Percentiles rank a stretch among this genome's conserved stretches.
phyloP scores from a whole-genome alignment of 1,140 invertebrate genomes.

The Drosophila setifemur region DNA sequence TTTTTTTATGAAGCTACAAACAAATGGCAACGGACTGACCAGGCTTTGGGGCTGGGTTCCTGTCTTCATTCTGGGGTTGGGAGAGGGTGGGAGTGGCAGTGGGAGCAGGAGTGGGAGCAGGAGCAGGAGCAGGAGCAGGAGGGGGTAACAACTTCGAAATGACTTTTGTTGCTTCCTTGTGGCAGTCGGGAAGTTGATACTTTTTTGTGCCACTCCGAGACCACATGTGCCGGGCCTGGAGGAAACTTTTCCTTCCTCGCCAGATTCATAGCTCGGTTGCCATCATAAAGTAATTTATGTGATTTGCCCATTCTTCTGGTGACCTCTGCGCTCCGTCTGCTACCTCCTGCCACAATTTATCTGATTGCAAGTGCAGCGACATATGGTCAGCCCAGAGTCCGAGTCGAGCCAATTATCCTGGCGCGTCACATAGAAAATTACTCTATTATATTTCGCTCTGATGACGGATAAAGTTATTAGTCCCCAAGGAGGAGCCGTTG shows the following conservation, averaged over 20 bases:
- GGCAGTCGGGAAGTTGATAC: slow-evolving; percentile 51
- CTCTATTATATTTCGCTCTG: slow-evolving; percentile 65
- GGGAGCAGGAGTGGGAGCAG: too few relatives aligned
- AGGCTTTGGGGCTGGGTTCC: slow-evolving; percentile 1
- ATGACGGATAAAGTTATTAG: slow-evolving; percentile 72
- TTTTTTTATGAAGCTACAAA: slow-evolving; percentile 64
- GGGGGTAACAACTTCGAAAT: slow-evolving; percentile 73
- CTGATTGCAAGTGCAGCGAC: slow-evolving; percentile 71
- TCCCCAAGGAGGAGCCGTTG: slow-evolving; percentile 26
- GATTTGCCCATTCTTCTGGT: slow-evolving; percentile 55
- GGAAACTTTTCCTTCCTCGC: slow-evolving; percentile 36
- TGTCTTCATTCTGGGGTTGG: neutral
- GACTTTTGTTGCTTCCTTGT: slow-evolving; percentile 73
- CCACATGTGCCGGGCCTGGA: slow-evolving; percentile 60
- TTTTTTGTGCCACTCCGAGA: slow-evolving; percentile 39
- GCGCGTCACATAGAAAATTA: slow-evolving; percentile 68
- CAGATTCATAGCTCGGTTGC: slow-evolving; percentile 63
- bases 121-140: neutral
- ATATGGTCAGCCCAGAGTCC: slow-evolving; percentile 52
- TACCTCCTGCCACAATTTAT: slow-evolving; percentile 29
- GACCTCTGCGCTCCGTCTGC: neutral
- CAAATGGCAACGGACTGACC: slow-evolving; percentile 59
- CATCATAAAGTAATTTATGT: slow-evolving; percentile 81
- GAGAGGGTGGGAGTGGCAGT: too few relatives aligned
- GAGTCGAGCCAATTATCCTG: slow-evolving; percentile 55